Evolutionary conservation across 2,888 invertebrate genomes (phyloP), one percentile per base, ranked within the genome.

Genomic region (Epinotia ramella): DNA sequence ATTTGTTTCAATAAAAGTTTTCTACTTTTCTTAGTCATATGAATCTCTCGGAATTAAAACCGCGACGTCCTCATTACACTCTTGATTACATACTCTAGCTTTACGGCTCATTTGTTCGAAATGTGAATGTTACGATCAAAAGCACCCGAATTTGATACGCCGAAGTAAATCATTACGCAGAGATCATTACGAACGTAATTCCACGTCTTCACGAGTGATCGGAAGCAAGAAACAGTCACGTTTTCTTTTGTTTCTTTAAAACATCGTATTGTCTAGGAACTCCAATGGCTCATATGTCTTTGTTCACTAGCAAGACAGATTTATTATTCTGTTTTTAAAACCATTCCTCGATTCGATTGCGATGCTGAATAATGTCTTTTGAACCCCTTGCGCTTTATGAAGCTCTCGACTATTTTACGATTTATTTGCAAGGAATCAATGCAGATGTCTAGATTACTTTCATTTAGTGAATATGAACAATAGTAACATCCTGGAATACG

Each of bases 351-450:
- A 81, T 80, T 80, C 83, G 82, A 87, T 87, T 82, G 44, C 68
- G 44, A 44, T 57, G 57, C 84, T 86, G 88, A 86, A 89, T 87
- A 87, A 89, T 87, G 85, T 88, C 86, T 87, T 89, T 88, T 84
- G 83, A 86, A 80, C 82, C 81, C 81, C 84, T 80, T 83, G 78
- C 81, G 80, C 83, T 84, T 83, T 88, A 86, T 88, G 81, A 82
- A 81, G 79, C 82, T 79, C 82, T 81, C 82, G 81, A 84, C 82
- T 84, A 80, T 86, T 85, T 86, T 88, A 87, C 84, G 84, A 86
- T 86, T 85, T 88, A 87, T 88, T 87, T 87, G 84, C 80, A 73
- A 70, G 65, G 28, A 75, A 65, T 60, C 75, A 70, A 75, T 75
- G 66, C 53, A 28, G 60, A 33, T 53, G 62, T 63, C 62, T 33